Base-by-base conservation (phyloP, 2,113 vertebrate genomes). In the Siniperca chuatsi region DNA sequence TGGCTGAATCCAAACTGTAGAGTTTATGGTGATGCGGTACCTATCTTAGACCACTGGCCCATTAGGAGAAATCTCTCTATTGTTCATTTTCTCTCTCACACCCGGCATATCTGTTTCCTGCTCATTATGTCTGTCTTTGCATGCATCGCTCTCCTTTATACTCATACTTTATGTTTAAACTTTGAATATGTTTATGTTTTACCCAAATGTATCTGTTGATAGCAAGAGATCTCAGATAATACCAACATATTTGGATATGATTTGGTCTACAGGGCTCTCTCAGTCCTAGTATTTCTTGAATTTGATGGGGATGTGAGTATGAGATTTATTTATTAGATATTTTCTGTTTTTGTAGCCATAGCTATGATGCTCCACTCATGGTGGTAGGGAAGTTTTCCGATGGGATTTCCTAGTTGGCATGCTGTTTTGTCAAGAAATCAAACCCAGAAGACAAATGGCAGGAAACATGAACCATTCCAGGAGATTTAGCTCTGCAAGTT, bases 371-470 rank as follows among this genome's bases (percentile, higher is more conserved):
- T 66, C 58, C 16, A 3, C 13, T 77, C 15, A 18, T n/a, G 78
- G n/a, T 48, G 65, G 16, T 58, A 48, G 48, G 25, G 40, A 58
- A 23, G 18, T 44, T 73, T 75, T 65, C 25, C 35, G 44, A 42
- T 65, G 40, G 44, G 58, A 62, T 2, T 44, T 52, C 44, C 8
- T 42, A 1, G 25, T 64, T 73, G 72, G 33, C 79, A 29, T 42
- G 44, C 3, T 35, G 57, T 62, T 75, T 33, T 4, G n/a, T 83
- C 54, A n/a, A 42, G 60, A 73, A 89, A 37, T 52, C 42, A 67
- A 80, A 79, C 33, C 68, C 62, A 57, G 71, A 50, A 65, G 71
- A 85, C 60, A 57, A 76, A 61, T 35, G 16, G 68, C 37, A 69
- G 50, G 54, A 80, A 62, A 25, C 66, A 33, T 0, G n/a, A 87